phyloP scores from a whole-genome alignment of 1,140 invertebrate species.

The Nebria ingens region DNA sequence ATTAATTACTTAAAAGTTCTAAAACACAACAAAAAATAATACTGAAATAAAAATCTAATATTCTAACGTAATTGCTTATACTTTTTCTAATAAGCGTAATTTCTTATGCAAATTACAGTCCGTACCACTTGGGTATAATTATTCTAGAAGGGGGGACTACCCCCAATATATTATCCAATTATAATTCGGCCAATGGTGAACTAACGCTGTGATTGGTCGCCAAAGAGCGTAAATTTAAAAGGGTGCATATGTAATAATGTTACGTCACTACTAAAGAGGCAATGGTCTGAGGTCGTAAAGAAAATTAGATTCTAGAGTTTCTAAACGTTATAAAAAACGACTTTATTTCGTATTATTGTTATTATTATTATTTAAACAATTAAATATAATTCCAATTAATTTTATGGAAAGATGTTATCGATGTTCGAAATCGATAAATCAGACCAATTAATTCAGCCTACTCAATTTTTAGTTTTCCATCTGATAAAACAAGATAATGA shows the following conservation, averaged over 20 bases:
- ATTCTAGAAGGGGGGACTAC: not conserved
- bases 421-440: not conserved
- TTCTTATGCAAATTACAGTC: not conserved
- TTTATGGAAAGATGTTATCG: too few relatives aligned
- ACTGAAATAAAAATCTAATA: not conserved
- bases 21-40: not conserved
- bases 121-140: not conserved
- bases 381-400: too few relatives aligned
- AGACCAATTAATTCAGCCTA: not conserved
- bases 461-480: too few relatives aligned
- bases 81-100: slow-evolving; percentile 5
- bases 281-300: too few relatives aligned
- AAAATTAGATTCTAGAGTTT: too few relatives aligned
- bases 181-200: not conserved
- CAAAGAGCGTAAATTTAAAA: not conserved
- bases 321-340: too few relatives aligned
- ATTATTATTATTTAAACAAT: too few relatives aligned
- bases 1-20: too few relatives aligned
- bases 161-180: not conserved
- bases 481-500: too few relatives aligned
- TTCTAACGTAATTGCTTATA: not conserved
- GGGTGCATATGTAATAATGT: slow-evolving; percentile 4
- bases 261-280: too few relatives aligned
- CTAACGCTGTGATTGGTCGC: not conserved
- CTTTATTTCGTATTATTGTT: too few relatives aligned